These are phyloP conservation scores for Muntiacus reevesi DNA, from an alignment of 2,113 vertebrate genomes.

Conservation along the genomic window DNA sequence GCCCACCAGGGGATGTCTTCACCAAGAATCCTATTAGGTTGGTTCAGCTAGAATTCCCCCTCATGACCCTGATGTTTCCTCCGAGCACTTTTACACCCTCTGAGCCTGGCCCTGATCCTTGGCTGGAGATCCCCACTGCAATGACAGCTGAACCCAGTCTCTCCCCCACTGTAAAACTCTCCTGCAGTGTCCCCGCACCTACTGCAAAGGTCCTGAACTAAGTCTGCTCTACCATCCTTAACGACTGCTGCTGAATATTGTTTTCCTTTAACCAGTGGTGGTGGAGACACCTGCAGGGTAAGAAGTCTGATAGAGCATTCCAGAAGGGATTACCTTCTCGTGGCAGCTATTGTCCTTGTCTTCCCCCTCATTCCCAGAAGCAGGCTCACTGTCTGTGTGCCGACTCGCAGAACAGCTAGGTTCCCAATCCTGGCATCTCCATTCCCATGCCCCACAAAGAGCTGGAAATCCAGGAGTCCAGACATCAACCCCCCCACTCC, in stretches of 20 bases:
- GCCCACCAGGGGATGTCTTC: background rate
- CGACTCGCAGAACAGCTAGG: background rate
- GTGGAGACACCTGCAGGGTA: background rate
- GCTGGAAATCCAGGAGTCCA: background rate
- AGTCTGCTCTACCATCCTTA: background rate
- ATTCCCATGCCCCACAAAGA: fast-evolving
- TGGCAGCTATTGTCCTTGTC: background rate
- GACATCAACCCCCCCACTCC: fast-evolving
- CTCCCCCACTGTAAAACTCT: background rate
- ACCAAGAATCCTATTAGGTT: background rate
- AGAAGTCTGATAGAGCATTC: no score
- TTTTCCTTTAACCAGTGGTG: background rate
- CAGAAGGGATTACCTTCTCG: background rate
- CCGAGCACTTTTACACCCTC: background rate
- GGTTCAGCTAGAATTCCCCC: background rate
- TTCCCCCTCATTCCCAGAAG: background rate
- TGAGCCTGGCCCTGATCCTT: background rate
- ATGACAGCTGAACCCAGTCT: background rate
- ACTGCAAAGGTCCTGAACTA: background rate
- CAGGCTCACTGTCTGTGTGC: fast-evolving
- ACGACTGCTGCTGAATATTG: background rate
- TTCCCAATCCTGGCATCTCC: background rate
- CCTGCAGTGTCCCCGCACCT: background rate
- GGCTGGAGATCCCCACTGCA: background rate
- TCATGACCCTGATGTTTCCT: background rate